phyloP scores from a whole-genome alignment of 2,888 invertebrate genomes.

The Parelbella ahira region DNA sequence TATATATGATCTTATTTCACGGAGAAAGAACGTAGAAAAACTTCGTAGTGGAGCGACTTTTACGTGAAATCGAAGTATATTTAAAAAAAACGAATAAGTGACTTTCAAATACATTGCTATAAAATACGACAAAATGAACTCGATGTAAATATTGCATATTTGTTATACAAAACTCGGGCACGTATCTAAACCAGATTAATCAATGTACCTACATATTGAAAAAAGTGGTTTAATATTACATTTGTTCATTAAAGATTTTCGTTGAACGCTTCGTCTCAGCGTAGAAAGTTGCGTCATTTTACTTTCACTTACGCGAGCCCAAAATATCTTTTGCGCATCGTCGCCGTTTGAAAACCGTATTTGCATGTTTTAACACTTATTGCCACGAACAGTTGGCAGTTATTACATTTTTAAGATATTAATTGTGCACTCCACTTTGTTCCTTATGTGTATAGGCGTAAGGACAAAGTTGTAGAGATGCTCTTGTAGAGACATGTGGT shows the following conservation, averaged over 20 bases:
- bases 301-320: slow-evolving; percentile 65
- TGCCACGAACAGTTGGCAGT: slow-evolving; percentile 47
- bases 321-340: slow-evolving; percentile 64
- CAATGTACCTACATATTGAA: no score
- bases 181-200: no score
- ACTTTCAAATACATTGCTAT: no score
- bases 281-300: slow-evolving; percentile 77
- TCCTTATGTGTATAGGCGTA: slow-evolving; percentile 47
- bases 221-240: slow-evolving; percentile 7
- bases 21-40: no score
- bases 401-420: slow-evolving; percentile 30
- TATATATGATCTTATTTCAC: no score
- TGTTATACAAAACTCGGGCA: no score
- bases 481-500: slow-evolving; percentile 57
- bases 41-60: no score
- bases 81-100: no score
- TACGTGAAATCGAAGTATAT: no score
- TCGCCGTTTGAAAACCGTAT: slow-evolving; percentile 59
- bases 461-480: slow-evolving; percentile 39
- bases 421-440: slow-evolving; percentile 38
- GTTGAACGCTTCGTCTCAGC: slow-evolving; percentile 6
- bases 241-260: slow-evolving; percentile 13
- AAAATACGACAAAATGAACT: no score
- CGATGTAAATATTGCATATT: no score
- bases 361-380: slow-evolving; percentile 59